Evolutionary conservation across 2,113 vertebrate species (phyloP).

Genomic region (Sphyrna mokarran): DNA sequence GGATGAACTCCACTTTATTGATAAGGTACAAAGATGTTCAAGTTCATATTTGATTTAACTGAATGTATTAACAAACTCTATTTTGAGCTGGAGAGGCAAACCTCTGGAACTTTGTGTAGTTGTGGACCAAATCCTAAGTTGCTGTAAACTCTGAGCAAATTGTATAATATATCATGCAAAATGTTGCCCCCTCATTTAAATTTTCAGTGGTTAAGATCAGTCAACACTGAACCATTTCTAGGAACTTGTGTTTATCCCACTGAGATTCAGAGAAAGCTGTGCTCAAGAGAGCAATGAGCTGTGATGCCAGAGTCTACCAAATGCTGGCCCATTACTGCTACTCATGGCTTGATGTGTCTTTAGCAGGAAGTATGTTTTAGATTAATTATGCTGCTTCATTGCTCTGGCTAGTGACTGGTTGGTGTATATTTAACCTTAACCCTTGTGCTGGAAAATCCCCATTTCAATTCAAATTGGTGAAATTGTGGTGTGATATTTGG

Average conservation of each 20-base stretch:
- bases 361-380: constrained; percentile 5
- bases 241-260: neutral
- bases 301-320: neutral
- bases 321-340: neutral
- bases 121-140: neutral
- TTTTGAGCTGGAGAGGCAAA: neutral
- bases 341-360: neutral
- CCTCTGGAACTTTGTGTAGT: neutral
- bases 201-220: neutral
- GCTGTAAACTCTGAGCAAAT: neutral
- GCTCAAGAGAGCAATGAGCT: neutral
- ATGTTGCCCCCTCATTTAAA: neutral
- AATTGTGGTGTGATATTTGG: neutral
- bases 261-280: neutral
- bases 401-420: neutral
- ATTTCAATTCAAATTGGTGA: neutral
- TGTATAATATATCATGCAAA: neutral
- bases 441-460: neutral
- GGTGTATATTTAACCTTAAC: neutral
- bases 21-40: neutral
- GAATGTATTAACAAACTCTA: neutral
- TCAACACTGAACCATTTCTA: constrained; percentile 13
- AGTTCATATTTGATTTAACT: neutral
- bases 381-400: constrained; percentile 30
- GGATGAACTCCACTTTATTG: neutral